phyloP scores from a whole-genome alignment of 2,888 invertebrate species.

The Eulithis prunata region DNA sequence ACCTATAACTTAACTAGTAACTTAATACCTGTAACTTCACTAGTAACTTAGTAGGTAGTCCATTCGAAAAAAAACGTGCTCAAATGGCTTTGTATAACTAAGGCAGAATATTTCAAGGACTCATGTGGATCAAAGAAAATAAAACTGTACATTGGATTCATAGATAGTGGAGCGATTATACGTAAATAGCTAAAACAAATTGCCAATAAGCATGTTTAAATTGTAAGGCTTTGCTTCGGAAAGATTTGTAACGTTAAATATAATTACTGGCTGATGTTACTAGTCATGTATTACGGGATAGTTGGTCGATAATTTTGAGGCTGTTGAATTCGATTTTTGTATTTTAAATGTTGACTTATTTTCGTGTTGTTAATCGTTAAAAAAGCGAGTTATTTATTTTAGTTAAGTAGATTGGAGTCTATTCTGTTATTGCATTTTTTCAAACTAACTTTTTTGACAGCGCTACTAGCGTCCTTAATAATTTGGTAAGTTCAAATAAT shows the following conservation, averaged over 20 bases:
- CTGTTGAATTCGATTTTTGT: slow-evolving; percentile 44
- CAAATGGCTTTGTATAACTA: slow-evolving; percentile 36
- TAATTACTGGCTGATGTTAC: slow-evolving; percentile 37
- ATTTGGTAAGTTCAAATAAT: too few species aligned
- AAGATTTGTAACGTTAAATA: slow-evolving; percentile 16
- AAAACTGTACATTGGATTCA: neutral
- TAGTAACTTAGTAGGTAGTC: slow-evolving; percentile 56
- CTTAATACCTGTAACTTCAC: slow-evolving; percentile 40
- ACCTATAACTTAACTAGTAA: slow-evolving; percentile 43
- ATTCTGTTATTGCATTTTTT: too few species aligned
- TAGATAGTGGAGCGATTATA: neutral
- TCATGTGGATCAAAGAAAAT: neutral
- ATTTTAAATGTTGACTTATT: slow-evolving; percentile 37
- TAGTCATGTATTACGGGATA: slow-evolving; percentile 47
- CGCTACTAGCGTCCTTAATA: too few species aligned
- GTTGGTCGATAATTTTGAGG: slow-evolving; percentile 44
- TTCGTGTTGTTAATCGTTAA: slow-evolving; percentile 32
- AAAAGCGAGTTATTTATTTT: slow-evolving; percentile 39
- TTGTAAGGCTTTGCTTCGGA: slow-evolving; percentile 18
- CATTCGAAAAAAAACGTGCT: slow-evolving; percentile 43
- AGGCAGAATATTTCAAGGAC: neutral
- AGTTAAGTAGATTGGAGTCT: slow-evolving; percentile 14
- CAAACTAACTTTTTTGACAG: too few species aligned
- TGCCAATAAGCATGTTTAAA: slow-evolving; percentile 19
- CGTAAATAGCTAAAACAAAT: slow-evolving; percentile 18